Evolutionary conservation across 2,888 invertebrate species (phyloP).

Genomic region (Agrotis puta): DNA sequence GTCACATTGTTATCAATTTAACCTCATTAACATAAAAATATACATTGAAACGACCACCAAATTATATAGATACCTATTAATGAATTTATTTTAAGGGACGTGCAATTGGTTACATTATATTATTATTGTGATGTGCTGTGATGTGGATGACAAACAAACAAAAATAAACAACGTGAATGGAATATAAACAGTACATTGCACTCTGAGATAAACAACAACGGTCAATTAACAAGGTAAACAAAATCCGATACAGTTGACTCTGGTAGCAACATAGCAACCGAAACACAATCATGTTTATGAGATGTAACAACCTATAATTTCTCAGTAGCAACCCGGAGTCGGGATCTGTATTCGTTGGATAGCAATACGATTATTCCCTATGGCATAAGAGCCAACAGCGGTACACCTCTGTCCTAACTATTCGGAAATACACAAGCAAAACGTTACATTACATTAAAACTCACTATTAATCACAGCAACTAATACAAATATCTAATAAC

Average conservation of each 20-base stretch:
- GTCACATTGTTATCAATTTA: slow-evolving; percentile 1
- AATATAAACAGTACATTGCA: slow-evolving; percentile 4
- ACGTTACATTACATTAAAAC: not conserved
- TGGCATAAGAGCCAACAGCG: too few relatives aligned
- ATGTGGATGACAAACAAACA: slow-evolving; percentile 6
- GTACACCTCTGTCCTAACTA: not conserved
- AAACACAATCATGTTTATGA: not conserved
- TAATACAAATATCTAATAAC: not conserved
- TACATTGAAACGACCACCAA: not conserved
- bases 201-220: slow-evolving; percentile 7
- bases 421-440: not conserved
- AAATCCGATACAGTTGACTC: not conserved
- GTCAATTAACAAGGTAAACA: slow-evolving; percentile 10
- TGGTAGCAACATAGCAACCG: slow-evolving; percentile 4
- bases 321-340: not conserved
- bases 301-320: not conserved
- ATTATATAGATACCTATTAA: slow-evolving; percentile 15
- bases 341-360: not conserved
- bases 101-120: not conserved
- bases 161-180: slow-evolving; percentile 2
- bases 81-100: not conserved
- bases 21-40: slow-evolving; percentile 15
- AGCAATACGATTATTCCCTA: not conserved
- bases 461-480: not conserved
- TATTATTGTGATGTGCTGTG: slow-evolving; percentile 6